A percentile compares a stretch with the other conserved stretches of the same genome.
phyloP scores from a whole-genome alignment of 2,888 invertebrate species.

The Sympetrum striolatum region DNA sequence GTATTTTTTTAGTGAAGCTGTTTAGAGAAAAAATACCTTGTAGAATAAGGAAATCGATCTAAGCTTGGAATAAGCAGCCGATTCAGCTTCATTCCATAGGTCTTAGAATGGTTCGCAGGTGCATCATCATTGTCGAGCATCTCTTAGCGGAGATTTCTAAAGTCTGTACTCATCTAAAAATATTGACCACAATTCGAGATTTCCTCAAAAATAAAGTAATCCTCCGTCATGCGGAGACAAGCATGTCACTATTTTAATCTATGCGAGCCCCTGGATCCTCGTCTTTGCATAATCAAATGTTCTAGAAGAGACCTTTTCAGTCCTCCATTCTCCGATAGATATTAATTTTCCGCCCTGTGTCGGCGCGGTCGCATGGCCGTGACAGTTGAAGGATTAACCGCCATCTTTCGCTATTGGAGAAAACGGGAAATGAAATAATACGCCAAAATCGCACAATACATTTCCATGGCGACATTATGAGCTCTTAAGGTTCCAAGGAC shows the following conservation, averaged over 20 bases:
- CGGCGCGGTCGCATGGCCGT: not conserved
- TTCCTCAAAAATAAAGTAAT: too few species aligned
- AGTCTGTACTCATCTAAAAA: too few species aligned
- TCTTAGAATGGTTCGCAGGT: too few species aligned
- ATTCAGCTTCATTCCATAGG: too few species aligned
- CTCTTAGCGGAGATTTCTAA: too few species aligned
- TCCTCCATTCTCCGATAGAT: conserved; percentile 1
- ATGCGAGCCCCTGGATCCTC: not conserved
- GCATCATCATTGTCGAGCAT: too few species aligned
- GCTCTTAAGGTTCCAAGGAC: not conserved
- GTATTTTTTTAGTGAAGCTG: too few species aligned
- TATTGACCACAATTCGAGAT: too few species aligned
- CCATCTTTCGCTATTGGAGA: not conserved
- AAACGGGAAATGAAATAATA: conserved; percentile 13
- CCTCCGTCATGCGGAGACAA: not conserved
- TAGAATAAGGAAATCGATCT: too few species aligned
- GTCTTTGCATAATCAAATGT: not conserved
- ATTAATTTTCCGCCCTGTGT: not conserved
- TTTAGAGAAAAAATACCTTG: too few species aligned
- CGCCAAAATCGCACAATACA: conserved; percentile 32
- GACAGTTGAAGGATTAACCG: conserved; percentile 28
- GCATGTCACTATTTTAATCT: not conserved
- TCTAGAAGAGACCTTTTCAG: not conserved
- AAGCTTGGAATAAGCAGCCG: too few species aligned
- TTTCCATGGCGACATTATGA: not conserved